Evolutionary conservation across 92 coral and sea anemone species (phyloP), one percentile per base, ranked within the genome.

Genomic region (Porites divaricata): DNA sequence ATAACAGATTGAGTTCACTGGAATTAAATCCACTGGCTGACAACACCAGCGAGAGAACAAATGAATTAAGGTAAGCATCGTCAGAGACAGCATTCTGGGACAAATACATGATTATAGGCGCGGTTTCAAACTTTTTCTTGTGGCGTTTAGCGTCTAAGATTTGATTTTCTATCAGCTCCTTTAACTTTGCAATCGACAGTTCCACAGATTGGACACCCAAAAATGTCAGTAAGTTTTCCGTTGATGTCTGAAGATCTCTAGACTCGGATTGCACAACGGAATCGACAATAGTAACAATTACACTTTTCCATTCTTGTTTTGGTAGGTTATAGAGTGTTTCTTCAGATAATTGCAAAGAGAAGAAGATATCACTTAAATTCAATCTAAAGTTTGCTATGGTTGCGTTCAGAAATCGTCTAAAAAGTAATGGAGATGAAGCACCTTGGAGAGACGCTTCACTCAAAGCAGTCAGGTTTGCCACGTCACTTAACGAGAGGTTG

Each of bases 351-450:
- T 66, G 63, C 17, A 87, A 6, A 49, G 94, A n/a, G 17, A 49
- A n/a, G 0, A 77, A 72, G 75, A 93, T 84, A 21, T 81, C 92
- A 48, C 51, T 64, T 9, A 83, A 21, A 45, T 79, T 77, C 35
- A 93, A 83, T 1, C 71, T 70, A 61, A 93, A 89, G 28, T 91
- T 72, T 4, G 59, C 50, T 16, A 75, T 76, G 24, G 95, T 88
- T 8, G 93, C 93, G 57, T 93, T 89, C 25, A 93, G 59, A 50
- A 88, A 88, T 12, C 67, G 80, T 35, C 68, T 63, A 22, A 93
- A 84, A 51, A 88, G 58, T 0, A 12, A 51, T 14, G 93, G 25
- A 1, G 91, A 61, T 48, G 91, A 21, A 9, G 68, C 75, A 48
- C 74, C 74, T 15, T 51, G 62, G 20, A 85, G 24, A 21, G 69